A percentile compares a stretch with the other conserved stretches of the same genome.
Evolutionary conservation across 53 echinoderm and acorn worm genomes (phyloP).

Genomic region (Astropecten irregularis): DNA sequence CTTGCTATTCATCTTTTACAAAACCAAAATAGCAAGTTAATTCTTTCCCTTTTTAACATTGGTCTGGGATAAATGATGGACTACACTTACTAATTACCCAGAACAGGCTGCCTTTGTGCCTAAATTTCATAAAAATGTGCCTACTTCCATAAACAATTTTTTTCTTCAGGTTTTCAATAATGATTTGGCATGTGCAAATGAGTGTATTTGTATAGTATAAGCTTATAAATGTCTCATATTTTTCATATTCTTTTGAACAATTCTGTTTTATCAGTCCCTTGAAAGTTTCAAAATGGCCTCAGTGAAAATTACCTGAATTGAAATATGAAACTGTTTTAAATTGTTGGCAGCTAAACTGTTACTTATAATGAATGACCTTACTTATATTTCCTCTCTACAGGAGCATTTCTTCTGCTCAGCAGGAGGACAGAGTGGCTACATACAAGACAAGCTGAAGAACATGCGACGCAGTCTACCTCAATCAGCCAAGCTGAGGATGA

Average conservation of each 20-base stretch:
- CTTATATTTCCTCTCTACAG: background rate
- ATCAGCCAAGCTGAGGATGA: constrained; percentile 5
- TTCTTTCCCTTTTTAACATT: no score
- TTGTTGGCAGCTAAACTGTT: no score
- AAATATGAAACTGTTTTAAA: background rate
- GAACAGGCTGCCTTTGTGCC: no score
- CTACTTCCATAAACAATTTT: no score
- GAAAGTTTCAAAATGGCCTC: background rate
- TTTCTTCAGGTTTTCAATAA: no score
- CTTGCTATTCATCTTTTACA: no score
- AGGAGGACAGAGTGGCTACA: constrained; percentile 30
- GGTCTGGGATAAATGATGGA: no score
- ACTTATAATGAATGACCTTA: background rate
- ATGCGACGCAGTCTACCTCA: constrained; percentile 3
- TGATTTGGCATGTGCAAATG: no score
- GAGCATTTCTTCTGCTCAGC: constrained; percentile 29
- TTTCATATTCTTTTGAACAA: background rate
- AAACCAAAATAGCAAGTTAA: background rate
- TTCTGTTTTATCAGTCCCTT: background rate
- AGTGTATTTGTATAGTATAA: no score
- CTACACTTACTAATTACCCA: no score
- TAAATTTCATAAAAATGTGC: no score
- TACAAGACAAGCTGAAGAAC: constrained; percentile 43
- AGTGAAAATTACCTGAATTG: background rate
- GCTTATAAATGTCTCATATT: no score